Conservation (phyloP, 2,797 vertebrate genomes). For the Naso thynnoides region DNA sequence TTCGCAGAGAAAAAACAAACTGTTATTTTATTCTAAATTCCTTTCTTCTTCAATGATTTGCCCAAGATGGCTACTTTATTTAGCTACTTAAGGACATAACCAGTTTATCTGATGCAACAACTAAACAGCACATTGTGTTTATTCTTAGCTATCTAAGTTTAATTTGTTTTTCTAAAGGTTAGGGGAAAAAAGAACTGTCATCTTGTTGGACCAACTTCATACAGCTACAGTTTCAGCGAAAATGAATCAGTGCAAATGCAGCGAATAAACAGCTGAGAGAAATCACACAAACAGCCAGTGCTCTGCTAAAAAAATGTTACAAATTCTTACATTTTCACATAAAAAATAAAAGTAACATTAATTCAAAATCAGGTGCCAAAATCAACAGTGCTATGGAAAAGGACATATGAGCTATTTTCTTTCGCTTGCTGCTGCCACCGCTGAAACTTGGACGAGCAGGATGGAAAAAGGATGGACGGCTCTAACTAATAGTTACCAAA, state of each 20-base stretch:
- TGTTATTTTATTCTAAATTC: neutral
- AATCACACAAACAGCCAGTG: neutral
- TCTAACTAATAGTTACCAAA: slow-evolving; percentile 21
- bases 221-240: neutral
- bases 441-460: neutral
- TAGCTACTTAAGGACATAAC: neutral
- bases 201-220: neutral
- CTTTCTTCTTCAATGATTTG: neutral
- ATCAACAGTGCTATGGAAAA: neutral
- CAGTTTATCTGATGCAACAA: slow-evolving; percentile 4
- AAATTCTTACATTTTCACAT: too few species aligned
- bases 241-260: neutral
- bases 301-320: neutral
- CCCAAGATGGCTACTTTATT: neutral
- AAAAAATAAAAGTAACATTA: neutral
- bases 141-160: too few species aligned
- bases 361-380: slow-evolving; percentile 5
- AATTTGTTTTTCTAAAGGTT: too few species aligned
- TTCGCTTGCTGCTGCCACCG: neutral
- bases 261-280: neutral
- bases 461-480: slow-evolving; percentile 8
- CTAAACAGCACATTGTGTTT: slow-evolving; percentile 4
- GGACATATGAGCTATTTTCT: neutral
- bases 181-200: neutral
- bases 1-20: neutral